These are phyloP conservation scores for Silurus asotus DNA, from an alignment of 2,113 vertebrate genomes.

Conservation along the genomic window DNA sequence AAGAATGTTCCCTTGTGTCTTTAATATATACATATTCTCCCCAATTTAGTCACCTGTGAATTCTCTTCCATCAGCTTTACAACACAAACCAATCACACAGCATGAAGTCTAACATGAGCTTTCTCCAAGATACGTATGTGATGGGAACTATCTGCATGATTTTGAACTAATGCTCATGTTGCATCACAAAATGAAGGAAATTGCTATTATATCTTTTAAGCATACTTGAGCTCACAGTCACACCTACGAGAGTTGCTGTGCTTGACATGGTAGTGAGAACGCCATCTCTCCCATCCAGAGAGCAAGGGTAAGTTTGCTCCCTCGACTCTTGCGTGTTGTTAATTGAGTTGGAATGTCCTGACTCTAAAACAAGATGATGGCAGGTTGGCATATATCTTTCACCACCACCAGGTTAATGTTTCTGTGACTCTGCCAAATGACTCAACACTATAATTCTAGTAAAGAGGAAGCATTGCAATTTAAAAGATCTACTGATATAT, in stretches of 20 bases:
- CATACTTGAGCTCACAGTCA: not conserved
- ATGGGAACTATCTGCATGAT: not conserved
- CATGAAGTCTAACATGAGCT: not conserved
- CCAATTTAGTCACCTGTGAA: not conserved
- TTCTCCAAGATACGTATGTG: not conserved
- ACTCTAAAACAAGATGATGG: not conserved
- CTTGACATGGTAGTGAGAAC: not conserved
- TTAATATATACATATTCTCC: not conserved
- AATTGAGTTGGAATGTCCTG: not conserved
- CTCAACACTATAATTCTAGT: not conserved
- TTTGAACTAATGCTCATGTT: not conserved
- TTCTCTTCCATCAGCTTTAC: not conserved
- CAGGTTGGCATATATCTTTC: conserved; percentile 3
- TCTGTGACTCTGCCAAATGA: not conserved
- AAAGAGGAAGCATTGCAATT: conserved; percentile 30
- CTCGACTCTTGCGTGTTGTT: not conserved
- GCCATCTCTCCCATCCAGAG: not conserved
- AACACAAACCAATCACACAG: not conserved
- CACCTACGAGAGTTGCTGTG: not conserved
- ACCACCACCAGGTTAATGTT: not conserved
- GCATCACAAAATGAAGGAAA: not conserved
- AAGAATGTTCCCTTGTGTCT: not conserved
- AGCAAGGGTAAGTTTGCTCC: not conserved
- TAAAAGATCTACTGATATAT: not conserved
- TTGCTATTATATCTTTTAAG: not conserved